Percentiles rank a stretch among this genome's conserved stretches.
phyloP scores from a whole-genome alignment of 1,140 invertebrate genomes.

The Cydia pomonella region DNA sequence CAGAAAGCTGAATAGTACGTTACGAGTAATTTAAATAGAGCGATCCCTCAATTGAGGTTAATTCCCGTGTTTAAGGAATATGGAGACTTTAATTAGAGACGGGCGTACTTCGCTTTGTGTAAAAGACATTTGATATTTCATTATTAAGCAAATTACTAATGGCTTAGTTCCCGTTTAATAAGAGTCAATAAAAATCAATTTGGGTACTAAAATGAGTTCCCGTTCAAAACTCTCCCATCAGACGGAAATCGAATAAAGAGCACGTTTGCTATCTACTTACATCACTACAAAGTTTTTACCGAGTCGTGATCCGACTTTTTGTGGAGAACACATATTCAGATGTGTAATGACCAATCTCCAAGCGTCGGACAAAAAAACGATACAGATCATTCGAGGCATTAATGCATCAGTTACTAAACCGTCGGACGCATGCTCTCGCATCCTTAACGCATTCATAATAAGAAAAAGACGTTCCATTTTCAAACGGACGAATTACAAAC shows the following conservation, averaged over 20 bases:
- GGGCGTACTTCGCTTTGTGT: conserved; percentile 42
- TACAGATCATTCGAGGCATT: conserved; percentile 69
- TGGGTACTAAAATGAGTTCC: conserved; percentile 10
- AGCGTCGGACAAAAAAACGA: conserved; percentile 68
- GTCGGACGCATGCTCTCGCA: conserved; percentile 74
- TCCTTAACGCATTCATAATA: conserved; percentile 76
- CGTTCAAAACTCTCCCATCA: conserved; percentile 54
- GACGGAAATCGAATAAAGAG: conserved; percentile 75
- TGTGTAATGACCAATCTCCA: conserved; percentile 78
- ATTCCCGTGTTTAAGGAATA: conserved; percentile 79
- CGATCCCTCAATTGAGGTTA: conserved; percentile 79
- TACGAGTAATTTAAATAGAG: conserved; percentile 78
- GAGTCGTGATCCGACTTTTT: conserved; percentile 72
- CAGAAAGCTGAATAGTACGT: conserved; percentile 75
- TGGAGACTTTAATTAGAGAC: conserved; percentile 71
- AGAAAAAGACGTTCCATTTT: conserved; percentile 72
- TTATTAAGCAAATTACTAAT: conserved; percentile 32
- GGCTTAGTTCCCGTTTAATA: conserved; percentile 1
- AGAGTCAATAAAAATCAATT: conserved; percentile 24
- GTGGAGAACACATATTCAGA: conserved; percentile 75
- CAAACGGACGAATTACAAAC: conserved; percentile 67
- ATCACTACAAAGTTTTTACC: conserved; percentile 69
- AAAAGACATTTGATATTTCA: conserved; percentile 34
- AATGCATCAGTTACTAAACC: conserved; percentile 79
- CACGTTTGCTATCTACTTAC: conserved; percentile 73